phyloP scores from a whole-genome alignment of 2,113 vertebrate species.

The Leucosticte australis region DNA sequence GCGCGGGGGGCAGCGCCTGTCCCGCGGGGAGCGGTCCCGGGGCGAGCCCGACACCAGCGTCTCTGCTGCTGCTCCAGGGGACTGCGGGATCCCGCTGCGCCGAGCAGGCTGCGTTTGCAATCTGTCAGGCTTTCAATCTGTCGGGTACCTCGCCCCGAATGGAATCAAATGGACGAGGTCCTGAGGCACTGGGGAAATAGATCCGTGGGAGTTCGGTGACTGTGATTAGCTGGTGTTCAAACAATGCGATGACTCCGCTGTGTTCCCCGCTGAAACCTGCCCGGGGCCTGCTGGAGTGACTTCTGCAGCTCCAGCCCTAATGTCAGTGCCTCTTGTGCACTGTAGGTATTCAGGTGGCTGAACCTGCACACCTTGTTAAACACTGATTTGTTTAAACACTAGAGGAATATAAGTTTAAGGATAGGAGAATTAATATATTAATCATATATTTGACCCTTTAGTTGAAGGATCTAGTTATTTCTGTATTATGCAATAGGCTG shows the following conservation, averaged over 20 bases:
- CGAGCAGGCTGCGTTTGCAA: neutral
- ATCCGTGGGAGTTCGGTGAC: neutral
- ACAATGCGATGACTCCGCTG: neutral
- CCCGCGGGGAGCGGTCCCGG: neutral
- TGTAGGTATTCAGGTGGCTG: neutral
- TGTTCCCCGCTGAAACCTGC: neutral
- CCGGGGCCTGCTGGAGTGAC: neutral
- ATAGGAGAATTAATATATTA: neutral
- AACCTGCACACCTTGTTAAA: neutral
- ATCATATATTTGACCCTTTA: neutral
- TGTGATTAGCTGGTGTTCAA: neutral
- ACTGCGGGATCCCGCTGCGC: neutral
- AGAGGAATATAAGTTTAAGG: neutral
- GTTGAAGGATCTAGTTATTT: neutral
- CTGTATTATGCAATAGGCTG: neutral
- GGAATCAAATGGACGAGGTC: neutral
- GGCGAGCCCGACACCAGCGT: rapidly evolving
- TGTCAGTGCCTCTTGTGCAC: neutral
- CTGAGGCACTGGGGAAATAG: neutral
- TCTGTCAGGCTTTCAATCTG: neutral
- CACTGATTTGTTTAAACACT: neutral
- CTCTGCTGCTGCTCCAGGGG: neutral
- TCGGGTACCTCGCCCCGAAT: neutral
- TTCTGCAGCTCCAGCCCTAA: neutral
- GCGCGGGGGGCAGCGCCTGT: neutral